Conservation (phyloP, 2,113 vertebrate genomes). For the Pristiophorus japonicus region DNA sequence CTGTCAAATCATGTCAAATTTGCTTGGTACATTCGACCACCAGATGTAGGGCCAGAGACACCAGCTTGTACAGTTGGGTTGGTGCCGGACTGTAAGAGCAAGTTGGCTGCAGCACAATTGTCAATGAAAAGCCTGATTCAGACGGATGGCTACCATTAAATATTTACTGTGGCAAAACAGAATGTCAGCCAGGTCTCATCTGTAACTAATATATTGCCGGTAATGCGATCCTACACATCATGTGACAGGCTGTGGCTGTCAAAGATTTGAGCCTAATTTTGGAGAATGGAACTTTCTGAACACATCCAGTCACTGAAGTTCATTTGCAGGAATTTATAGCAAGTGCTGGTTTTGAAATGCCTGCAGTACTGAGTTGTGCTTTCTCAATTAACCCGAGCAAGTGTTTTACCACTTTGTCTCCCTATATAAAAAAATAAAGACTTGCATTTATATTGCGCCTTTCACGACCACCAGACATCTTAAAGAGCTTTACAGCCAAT, state of each 20-base stretch:
- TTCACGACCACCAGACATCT: too few species aligned
- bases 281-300: conserved; percentile 45
- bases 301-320: conserved; percentile 42
- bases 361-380: conserved; percentile 44
- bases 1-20: neutral
- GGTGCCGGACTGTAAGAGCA: neutral
- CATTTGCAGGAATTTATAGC: conserved; percentile 47
- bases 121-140: conserved; percentile 39
- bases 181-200: conserved; percentile 17
- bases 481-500: too few species aligned
- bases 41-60: too few species aligned
- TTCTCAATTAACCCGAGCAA: conserved; percentile 45
- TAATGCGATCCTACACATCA: conserved; percentile 45
- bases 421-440: too few species aligned
- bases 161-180: conserved; percentile 20
- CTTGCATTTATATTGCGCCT: too few species aligned
- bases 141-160: conserved; percentile 40
- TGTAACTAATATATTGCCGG: conserved; percentile 41
- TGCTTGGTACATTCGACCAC: neutral
- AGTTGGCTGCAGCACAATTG: neutral
- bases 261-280: conserved; percentile 46
- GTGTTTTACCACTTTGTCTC: conserved; percentile 24
- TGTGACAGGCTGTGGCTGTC: conserved; percentile 43
- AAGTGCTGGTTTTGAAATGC: conserved; percentile 40
- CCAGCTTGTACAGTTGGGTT: neutral